Evolutionary conservation across 1,140 invertebrate genomes (phyloP), one percentile per base, ranked within the genome.

Genomic region (Medauroidea extradentata): DNA sequence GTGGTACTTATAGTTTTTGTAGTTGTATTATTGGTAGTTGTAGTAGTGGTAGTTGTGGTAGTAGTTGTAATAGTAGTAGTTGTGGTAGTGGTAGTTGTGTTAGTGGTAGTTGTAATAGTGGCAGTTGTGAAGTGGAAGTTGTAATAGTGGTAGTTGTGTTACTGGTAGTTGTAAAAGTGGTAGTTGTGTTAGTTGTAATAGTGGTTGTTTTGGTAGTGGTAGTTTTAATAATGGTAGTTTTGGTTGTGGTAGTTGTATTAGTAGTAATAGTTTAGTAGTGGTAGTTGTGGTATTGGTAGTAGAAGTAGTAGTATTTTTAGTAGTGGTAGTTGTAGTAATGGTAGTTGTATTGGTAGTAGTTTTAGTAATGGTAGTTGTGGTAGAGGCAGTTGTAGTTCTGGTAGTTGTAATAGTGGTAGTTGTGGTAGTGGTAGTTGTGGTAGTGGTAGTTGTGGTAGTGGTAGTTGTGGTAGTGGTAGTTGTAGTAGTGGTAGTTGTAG

Each of bases 191-290:
- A 34, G 29, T 34, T 4, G 29, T 34, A 34, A 11, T 34, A 34
- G 29, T 4, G 11, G 29, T 34, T 4, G 29, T 34, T 4, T 4
- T 46, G 23, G 23, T 46, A 18, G 43, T 46, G 16, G 43, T 51
- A 16, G 49, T 51, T 4, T 4, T 51, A 25, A n/a, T 25, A 16
- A 16, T 8, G 8, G 49, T 51, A 13, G 49, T 51, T 4, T 4
- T 51, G n/a, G 49, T 51, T 4, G 49, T 29, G 16, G 49, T 29
- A 29, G 49, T 51, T 25, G 49, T 51, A 29, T 19, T 51, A 29
- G 49, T 51, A 29, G 49, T 29, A 8, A 16, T 29, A 29, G 46
- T 48, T 9, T 21, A 9, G 49, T 51, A 25, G 49, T 51, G 25
- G 49, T 29, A 13, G 27, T 25, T 5, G 49, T 29, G 16, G 49